Percentiles rank a stretch among this genome's conserved stretches.
Evolutionary conservation across 2,888 invertebrate genomes (phyloP).

Genomic region (Tuta absoluta): DNA sequence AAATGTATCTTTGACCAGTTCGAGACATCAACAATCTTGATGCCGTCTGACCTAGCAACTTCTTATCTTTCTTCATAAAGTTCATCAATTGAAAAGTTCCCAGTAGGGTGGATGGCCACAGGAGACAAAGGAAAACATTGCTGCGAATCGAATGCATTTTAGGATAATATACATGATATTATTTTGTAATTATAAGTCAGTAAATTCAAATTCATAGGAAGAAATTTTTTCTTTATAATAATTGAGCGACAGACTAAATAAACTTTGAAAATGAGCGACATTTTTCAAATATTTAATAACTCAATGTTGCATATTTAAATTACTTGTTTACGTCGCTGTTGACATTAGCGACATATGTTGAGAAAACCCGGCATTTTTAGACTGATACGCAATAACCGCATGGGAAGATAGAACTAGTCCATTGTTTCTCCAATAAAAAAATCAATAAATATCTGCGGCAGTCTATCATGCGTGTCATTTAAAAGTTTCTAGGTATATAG

Average conservation of each 20-base stretch:
- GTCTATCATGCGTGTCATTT: not conserved
- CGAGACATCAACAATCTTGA: not conserved
- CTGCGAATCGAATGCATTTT: too few relatives aligned
- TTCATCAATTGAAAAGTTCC: constrained; percentile 51
- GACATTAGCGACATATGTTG: constrained; percentile 62
- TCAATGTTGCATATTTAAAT: constrained; percentile 38
- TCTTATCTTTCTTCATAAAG: constrained; percentile 73
- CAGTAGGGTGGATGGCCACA: not conserved
- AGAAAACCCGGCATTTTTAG: constrained; percentile 39
- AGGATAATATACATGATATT: too few relatives aligned
- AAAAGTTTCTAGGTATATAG: not conserved
- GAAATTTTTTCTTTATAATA: too few relatives aligned
- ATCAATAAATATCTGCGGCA: not conserved
- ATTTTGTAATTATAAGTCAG: too few relatives aligned
- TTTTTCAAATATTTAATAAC: not conserved
- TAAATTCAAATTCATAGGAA: too few relatives aligned
- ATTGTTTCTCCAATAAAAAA: not conserved
- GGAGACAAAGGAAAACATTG: not conserved
- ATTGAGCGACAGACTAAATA: too few relatives aligned
- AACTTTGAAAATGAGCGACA: too few relatives aligned
- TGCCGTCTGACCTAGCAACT: constrained; percentile 61
- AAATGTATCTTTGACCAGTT: not conserved
- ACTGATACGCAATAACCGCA: constrained; percentile 34
- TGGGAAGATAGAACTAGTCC: not conserved
- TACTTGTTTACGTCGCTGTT: constrained; percentile 60